Evolutionary conservation across 2,113 vertebrate species (phyloP), one percentile per base, ranked within the genome.

Genomic region (Crocuta crocuta): DNA sequence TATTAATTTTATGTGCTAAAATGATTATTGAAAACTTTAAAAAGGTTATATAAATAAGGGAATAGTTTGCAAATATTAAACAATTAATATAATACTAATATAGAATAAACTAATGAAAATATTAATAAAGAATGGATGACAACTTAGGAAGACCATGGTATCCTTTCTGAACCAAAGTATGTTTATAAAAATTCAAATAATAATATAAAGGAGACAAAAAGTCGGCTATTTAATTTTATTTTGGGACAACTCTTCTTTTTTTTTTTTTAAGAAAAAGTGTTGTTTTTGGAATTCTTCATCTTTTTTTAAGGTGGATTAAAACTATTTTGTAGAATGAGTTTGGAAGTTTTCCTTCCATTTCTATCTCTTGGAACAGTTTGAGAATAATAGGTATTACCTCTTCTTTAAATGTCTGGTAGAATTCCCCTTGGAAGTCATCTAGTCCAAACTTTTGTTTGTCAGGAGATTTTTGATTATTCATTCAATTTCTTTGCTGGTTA

Each of bases 91-190:
- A 93, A 39, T 66, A 74, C 33, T 85, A 71, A 94, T 85, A 58
- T 55, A 81, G 50, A 83, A 74, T 82, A 31, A 71, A 53, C 31
- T 70, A 94, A 71, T 82, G 3, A 4, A 94, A 86, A 50, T 94
- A 70, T 89, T 68, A 81, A 96, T 61, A 89, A n/a, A 85, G 8
- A 78, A 84, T 78, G 11, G 83, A 91, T 79, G 19, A 70, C 63
- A 95, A 91, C 5, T 94, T 84, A 91, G 45, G 35, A 93, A 92
- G n/a, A 70, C 71, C 16, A 91, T 96, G 24, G 39, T 79, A 74
- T 92, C 53, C 9, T 85, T 91, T 97, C 71, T 88, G 55, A 96
- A 81, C 16, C 13, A 95, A 95, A 93, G 4, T 33, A 68, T 58
- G 55, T 23, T 94, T 55, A 73, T 61, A 82, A 94, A 86, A 79